Evolutionary conservation across 2,113 vertebrate species (phyloP), one percentile per base, ranked within the genome.

Genomic region (Muscicapa adusta): DNA sequence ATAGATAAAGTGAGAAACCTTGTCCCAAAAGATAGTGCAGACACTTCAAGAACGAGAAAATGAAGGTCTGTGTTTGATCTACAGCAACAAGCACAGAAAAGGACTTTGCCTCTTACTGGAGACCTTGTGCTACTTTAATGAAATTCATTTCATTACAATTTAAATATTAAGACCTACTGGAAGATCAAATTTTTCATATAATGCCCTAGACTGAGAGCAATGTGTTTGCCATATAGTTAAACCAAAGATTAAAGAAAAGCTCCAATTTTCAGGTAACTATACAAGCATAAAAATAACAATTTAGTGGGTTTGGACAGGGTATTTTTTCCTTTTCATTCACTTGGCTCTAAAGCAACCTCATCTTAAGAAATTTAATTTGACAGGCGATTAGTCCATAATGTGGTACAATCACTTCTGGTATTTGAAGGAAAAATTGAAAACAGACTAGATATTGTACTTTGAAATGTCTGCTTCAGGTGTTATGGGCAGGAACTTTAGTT

Each of bases 321-420:
- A 85, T 93, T 96, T 95, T 94, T 86, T 78, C 31, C 33, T 92
- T 95, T 96, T 93, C 56, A 95, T 93, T 96, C 89, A 80, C 87
- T 95, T 91, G 56, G 57, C 87, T 95, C 60, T 95, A 93, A 92
- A 94, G 91, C 79, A 93, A 73, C 65, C 71, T 93, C 79, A 94
- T 71, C 76, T 94, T 96, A 94, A 97, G 95, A 96, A 97, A 97
- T 97, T 96, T 91, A 96, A 94, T 97, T 97, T 97, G 97, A 96
- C 96, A 97, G 90, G 91, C 4, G 43, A 97, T 97, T 97, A 96
- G 95, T 85, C 92, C 83, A 93, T 97, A 97, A 97, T 94, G 92
- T 53, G 67, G 76, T 91, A 48, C 92, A 96, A 94, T 96, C 93
- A 85, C 89, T 96, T 75, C 82, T 79, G 76, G 87, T 97, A 91